Percentiles rank a stretch among this genome's conserved stretches.
Conservation (phyloP, 2,797 vertebrate genomes). For the Selene dorsalis region DNA sequence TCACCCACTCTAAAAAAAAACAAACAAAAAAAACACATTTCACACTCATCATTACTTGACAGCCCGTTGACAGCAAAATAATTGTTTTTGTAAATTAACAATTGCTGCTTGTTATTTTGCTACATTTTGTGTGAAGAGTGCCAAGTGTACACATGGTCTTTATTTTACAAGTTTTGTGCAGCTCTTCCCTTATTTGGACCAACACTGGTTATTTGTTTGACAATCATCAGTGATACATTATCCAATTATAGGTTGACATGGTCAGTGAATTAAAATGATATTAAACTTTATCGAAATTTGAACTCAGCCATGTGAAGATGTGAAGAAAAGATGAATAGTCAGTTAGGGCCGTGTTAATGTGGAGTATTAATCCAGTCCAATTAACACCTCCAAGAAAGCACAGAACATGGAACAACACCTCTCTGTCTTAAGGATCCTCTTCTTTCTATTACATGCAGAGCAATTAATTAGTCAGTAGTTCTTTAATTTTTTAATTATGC, state of each 20-base stretch:
- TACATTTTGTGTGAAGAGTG: neutral
- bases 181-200: neutral
- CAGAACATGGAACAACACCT: conserved; percentile 59
- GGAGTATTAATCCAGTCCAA: conserved; percentile 73
- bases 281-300: conserved; percentile 42
- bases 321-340: conserved; percentile 57
- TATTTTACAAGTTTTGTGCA: neutral
- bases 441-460: conserved; percentile 67
- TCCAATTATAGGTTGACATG: conserved; percentile 38
- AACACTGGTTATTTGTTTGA: conserved; percentile 4
- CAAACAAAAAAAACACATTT: neutral
- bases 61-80: neutral
- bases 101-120: neutral
- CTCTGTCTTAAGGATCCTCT: conserved; percentile 58
- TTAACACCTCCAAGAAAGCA: conserved; percentile 65
- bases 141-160: neutral
- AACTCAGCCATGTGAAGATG: conserved; percentile 46
- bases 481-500: conserved; percentile 73
- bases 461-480: conserved; percentile 71
- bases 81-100: neutral
- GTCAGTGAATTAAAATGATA: conserved; percentile 53
- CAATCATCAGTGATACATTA: conserved; percentile 24
- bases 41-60: neutral
- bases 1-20: neutral
- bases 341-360: conserved; percentile 60